phyloP scores from a whole-genome alignment of 2,113 vertebrate genomes.

The Tragulus kanchil region DNA sequence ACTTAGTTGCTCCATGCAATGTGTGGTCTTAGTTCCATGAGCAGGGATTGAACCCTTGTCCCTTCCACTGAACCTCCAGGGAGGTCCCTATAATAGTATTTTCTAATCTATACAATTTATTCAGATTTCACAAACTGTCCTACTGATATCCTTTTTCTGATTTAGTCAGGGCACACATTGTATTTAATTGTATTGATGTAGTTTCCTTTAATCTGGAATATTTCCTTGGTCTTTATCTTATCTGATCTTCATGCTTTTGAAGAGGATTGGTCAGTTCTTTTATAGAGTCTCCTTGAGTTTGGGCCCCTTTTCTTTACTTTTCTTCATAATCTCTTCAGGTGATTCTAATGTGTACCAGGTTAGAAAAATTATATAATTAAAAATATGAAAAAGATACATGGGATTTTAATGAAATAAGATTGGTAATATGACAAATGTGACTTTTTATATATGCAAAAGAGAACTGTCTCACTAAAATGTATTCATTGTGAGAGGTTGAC shows the following conservation, averaged over 20 bases:
- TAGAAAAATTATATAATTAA: not conserved
- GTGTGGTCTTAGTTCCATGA: too few relatives aligned
- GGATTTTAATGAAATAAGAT: not conserved
- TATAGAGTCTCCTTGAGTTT: not conserved
- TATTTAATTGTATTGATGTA: not conserved
- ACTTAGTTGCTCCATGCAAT: too few relatives aligned
- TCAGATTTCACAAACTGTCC: not conserved
- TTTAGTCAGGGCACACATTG: not conserved
- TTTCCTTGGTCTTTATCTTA: not conserved
- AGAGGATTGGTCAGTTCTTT: not conserved
- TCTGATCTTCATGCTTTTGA: not conserved
- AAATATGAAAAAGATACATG: not conserved
- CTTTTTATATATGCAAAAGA: not conserved
- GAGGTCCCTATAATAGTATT: too few relatives aligned
- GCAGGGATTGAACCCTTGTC: too few relatives aligned
- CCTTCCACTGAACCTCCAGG: too few relatives aligned
- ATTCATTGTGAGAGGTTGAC: not conserved
- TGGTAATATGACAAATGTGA: not conserved
- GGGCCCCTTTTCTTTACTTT: conserved; percentile 39
- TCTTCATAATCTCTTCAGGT: not conserved
- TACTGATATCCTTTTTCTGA: not conserved
- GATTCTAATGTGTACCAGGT: not conserved
- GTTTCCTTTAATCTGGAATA: not conserved
- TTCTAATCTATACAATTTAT: not conserved
- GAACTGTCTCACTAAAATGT: not conserved